These are phyloP conservation scores for Conchocele bisecta DNA, from an alignment of 2,888 invertebrate genomes.

Conservation along the genomic window DNA sequence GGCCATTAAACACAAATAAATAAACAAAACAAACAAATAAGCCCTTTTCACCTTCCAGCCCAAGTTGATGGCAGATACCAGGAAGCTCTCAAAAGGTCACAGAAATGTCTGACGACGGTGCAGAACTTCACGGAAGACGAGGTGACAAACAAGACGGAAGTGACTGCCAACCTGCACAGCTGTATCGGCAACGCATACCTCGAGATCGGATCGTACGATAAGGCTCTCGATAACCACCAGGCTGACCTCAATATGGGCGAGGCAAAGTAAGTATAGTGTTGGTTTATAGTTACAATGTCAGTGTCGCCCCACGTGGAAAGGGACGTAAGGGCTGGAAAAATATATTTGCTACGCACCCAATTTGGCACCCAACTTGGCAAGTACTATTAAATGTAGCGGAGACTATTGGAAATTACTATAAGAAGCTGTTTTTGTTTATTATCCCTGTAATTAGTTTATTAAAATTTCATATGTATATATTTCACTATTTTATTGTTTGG, in stretches of 20 bases:
- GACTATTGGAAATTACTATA: too few species aligned
- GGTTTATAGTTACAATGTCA: conserved; percentile 2
- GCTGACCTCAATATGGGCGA: conserved; percentile 76
- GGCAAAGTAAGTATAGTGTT: conserved; percentile 68
- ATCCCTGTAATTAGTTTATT: too few species aligned
- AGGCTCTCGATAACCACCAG: conserved; percentile 76
- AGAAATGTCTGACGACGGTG: conserved; percentile 76
- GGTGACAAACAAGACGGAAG: conserved; percentile 74
- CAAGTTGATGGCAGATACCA: conserved; percentile 76
- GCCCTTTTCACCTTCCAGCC: conserved; percentile 60
- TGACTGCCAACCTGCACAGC: conserved; percentile 79
- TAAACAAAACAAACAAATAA: too few species aligned
- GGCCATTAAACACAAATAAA: too few species aligned
- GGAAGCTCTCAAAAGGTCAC: conserved; percentile 73
- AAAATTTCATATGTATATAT: too few species aligned
- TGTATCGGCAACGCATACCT: conserved; percentile 81
- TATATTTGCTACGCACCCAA: too few species aligned
- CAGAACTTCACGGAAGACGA: conserved; percentile 69
- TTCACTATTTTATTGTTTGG: too few species aligned
- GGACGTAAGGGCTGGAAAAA: conserved; percentile 81
- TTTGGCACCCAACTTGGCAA: too few species aligned
- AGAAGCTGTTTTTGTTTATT: too few species aligned
- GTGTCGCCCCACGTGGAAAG: conserved; percentile 75
- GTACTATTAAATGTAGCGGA: too few species aligned
- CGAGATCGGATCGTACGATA: conserved; percentile 76